phyloP scores from a whole-genome alignment of 2,113 vertebrate genomes.

The Poeciliopsis prolifica region DNA sequence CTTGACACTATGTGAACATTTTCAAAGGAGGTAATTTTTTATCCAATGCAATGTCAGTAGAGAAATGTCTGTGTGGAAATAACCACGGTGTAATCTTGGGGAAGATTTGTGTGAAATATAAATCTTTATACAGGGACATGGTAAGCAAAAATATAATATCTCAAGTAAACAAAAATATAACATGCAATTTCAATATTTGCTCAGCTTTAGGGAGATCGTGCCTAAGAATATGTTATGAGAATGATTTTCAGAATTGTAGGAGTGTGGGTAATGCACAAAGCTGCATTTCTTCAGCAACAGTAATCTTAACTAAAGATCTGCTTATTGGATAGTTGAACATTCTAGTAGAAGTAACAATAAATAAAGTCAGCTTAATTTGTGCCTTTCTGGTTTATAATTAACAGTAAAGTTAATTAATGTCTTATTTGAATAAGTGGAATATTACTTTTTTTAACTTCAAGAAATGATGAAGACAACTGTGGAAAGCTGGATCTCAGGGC shows the following conservation, averaged over 20 bases:
- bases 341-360: neutral
- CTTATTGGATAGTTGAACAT: neutral
- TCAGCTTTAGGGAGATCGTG: slow-evolving; percentile 12
- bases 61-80: slow-evolving; percentile 22
- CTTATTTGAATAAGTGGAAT: too few relatives aligned
- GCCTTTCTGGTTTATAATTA: neutral
- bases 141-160: neutral
- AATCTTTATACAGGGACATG: slow-evolving; percentile 11
- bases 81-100: slow-evolving; percentile 15
- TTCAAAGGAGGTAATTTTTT: too few relatives aligned
- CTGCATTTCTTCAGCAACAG: neutral
- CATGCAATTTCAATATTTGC: slow-evolving; percentile 23
- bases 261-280: neutral
- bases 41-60: slow-evolving; percentile 19
- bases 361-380: neutral
- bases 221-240: slow-evolving; percentile 19
- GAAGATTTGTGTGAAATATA: slow-evolving; percentile 52
- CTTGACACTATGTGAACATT: too few relatives aligned
- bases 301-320: neutral
- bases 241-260: neutral
- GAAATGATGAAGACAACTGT: too few relatives aligned
- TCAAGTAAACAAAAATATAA: neutral
- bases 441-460: too few relatives aligned
- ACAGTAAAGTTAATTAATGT: neutral
- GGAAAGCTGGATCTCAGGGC: too few relatives aligned